Base-by-base conservation (phyloP, 2,797 vertebrate genomes). In the Sardinella longiceps region DNA sequence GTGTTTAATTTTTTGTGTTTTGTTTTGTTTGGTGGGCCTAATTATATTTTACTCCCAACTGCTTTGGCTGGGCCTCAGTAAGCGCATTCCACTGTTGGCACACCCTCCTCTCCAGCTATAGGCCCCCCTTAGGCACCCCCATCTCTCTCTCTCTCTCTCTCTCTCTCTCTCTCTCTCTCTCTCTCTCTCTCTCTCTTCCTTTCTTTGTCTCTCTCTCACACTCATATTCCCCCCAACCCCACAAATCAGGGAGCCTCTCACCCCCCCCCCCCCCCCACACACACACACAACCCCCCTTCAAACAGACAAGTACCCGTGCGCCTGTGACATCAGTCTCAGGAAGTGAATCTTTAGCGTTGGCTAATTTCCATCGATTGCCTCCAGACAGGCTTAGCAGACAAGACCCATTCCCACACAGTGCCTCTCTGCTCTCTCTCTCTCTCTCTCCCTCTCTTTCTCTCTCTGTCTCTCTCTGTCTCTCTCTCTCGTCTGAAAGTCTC, bases 321-420 rank as follows among this genome's bases (percentile, higher is more conserved):
- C 91, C 92, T 86, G 90, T 94, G 94, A 94, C 94, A 94, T 94
- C 93, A 94, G 93, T 94, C 92, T 93, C 92, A 94, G 94, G 94
- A 95, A 94, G 94, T 93, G 93, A 92, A 95, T 95, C 94, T 95
- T 95, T 95, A 95, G 93, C 92, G 91, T 92, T 91, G 92, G 94
- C 95, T 95, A 95, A 95, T 95, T 95, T 95, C 92, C 94, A 95
- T 95, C 92, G 93, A 94, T 95, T 93, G 94, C 94, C 94, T 95
- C 92, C 94, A 95, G 94, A 95, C 95, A 95, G 93, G 94, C 93
- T 95, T 95, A 94, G 93, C 93, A 94, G 93, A 94, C 92, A 88
- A 93, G 92, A 92, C 91, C 91, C 91, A 90, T 95, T 95, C 93
- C 93, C 94, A 94, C 94, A 94, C 94, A 93, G 91, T 45, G 92